Percentiles rank a stretch among this genome's conserved stretches.
These are phyloP conservation scores for Netelia melanura DNA, from an alignment of 2,888 invertebrate species.

Conservation along the genomic window DNA sequence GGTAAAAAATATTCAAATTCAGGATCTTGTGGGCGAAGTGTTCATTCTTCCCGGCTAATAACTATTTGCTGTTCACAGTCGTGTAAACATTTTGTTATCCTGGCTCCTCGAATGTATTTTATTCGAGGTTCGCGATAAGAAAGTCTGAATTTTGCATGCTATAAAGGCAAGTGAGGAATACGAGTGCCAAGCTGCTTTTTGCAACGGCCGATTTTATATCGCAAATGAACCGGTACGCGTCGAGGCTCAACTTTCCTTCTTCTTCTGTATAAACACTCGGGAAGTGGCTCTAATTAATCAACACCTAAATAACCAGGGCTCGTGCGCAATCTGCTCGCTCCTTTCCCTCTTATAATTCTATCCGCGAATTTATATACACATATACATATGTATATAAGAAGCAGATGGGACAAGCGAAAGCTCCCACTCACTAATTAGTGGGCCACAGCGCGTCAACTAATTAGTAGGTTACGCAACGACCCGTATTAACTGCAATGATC, in stretches of 20 bases:
- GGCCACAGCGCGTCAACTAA: constrained; percentile 78
- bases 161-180: no score
- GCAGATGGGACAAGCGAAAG: constrained; percentile 43
- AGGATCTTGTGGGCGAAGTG: no score
- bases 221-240: no score
- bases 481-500: constrained; percentile 77
- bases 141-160: no score
- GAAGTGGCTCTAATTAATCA: constrained; percentile 84
- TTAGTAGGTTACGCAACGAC: constrained; percentile 80
- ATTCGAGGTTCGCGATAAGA: no score
- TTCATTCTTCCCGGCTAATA: no score
- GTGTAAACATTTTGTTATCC: no score
- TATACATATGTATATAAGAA: background rate
- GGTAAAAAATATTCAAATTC: no score
- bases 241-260: constrained; percentile 19
- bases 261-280: constrained; percentile 44
- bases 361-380: background rate
- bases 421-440: constrained; percentile 82
- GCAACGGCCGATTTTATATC: no score
- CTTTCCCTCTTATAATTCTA: constrained; percentile 9
- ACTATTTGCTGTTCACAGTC: no score
- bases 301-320: constrained; percentile 79
- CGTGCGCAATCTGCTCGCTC: constrained; percentile 63
- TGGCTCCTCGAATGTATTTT: no score
- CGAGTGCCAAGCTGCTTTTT: no score